These are phyloP conservation scores for Erebia ligea DNA, from an alignment of 2,888 invertebrate species.

Conservation along the genomic window DNA sequence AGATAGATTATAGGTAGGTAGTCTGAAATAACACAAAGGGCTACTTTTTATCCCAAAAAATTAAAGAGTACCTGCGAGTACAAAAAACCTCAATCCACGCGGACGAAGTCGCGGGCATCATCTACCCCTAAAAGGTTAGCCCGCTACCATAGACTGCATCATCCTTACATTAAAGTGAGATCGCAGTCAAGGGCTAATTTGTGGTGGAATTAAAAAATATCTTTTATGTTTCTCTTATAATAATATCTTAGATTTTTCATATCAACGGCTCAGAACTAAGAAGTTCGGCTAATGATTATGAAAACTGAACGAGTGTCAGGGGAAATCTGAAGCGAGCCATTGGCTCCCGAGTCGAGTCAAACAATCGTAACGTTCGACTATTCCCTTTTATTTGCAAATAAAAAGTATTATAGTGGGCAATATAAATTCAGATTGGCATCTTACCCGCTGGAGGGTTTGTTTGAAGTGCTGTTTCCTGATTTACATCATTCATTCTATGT, in stretches of 20 bases:
- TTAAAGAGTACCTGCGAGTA: no score
- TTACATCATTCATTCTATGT: slow-evolving; percentile 17
- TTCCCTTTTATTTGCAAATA: slow-evolving; percentile 42
- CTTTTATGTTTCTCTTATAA: no score
- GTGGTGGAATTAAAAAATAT: not conserved
- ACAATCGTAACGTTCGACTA: slow-evolving; percentile 47
- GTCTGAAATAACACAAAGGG: no score
- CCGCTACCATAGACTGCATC: no score
- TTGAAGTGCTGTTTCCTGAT: slow-evolving; percentile 32
- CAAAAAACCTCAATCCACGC: no score
- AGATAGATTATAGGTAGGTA: no score
- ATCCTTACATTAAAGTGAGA: no score
- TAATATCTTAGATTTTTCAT: not conserved
- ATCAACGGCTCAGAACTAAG: not conserved
- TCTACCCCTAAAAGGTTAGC: no score
- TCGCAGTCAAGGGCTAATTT: no score
- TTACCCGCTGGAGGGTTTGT: slow-evolving; percentile 21
- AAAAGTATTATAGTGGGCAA: slow-evolving; percentile 44
- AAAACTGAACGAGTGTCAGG: slow-evolving; percentile 51
- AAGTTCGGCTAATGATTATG: slow-evolving; percentile 25
- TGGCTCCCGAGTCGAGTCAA: slow-evolving; percentile 43
- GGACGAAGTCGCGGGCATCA: no score
- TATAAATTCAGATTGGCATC: slow-evolving; percentile 42
- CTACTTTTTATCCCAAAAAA: no score
- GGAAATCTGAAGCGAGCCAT: slow-evolving; percentile 60